Base-by-base conservation (phyloP, 2,888 invertebrate genomes). In the Erannis defoliaria region DNA sequence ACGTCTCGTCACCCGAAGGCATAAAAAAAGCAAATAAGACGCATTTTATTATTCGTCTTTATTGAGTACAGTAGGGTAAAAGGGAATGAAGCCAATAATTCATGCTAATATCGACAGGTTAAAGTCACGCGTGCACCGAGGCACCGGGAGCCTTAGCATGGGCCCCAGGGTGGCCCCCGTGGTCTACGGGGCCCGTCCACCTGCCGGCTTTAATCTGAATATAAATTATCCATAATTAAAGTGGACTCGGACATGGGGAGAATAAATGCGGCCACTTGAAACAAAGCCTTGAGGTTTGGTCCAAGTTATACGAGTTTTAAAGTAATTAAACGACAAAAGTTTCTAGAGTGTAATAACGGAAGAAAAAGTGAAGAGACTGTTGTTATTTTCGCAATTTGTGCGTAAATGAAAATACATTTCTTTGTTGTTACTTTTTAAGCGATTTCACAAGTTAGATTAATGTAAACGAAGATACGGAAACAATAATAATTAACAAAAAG, bases 211-310 rank as follows among this genome's bases (percentile, higher is more conserved):
- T 91, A 92, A 91, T 90, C 91, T 91, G 91, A 90, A 92, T 92
- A 92, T 92, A 92, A 92, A 92, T 92, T 91, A 89, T 90, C 87
- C 86, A 89, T 90, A 92, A 92, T 92, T 92, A 92, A 91, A 90
- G 87, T 88, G 82, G 82, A 87, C 84, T 89, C 85, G 90, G 92
- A 90, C 91, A 89, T 82, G 81, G 82, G 80, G 82, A 79, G 92
- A 90, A 91, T 91, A 90, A 91, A 91, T 91, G 91, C 84, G 89
- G 82, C 85, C 88, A 88, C 90, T 90, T 88, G 90, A 87, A 89
- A 89, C 88, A 89, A 90, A 89, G 87, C 88, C 81, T 72, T 70
- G 68, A 74, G 45, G 68, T 64, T 59, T 72, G 82, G 81, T 59
- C 16, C 61, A 77, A 76, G 72, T 67, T 55, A 73, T 19, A 64